A percentile compares a stretch with the other conserved stretches of the same genome.
phyloP scores from a whole-genome alignment of 2,888 invertebrate species.

The Nephrotoma appendiculata region DNA sequence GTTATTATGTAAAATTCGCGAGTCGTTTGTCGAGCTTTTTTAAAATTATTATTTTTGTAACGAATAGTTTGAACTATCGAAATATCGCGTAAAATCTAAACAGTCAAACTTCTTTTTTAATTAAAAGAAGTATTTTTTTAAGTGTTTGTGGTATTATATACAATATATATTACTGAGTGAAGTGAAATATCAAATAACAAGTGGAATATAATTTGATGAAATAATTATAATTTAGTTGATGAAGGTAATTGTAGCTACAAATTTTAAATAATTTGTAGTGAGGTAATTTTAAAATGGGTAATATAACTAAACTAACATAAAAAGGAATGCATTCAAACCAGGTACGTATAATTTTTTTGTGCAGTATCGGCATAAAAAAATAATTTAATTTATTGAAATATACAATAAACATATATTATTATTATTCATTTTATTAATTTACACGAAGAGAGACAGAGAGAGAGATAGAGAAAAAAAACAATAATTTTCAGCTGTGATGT shows the following conservation, averaged over 20 bases:
- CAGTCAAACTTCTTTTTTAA: neutral
- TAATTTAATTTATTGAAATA: neutral
- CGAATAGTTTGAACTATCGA: neutral
- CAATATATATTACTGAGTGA: neutral
- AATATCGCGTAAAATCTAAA: neutral
- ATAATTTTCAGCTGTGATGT: neutral
- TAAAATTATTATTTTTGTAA: neutral
- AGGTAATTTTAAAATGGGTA: conserved; percentile 18
- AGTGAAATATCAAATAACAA: neutral
- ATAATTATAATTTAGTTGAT: neutral
- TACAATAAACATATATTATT: conserved; percentile 4
- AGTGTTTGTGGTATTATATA: neutral
- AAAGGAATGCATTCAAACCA: conserved; percentile 1
- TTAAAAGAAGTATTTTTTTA: neutral
- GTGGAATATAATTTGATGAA: neutral
- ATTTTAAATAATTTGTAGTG: conserved; percentile 20
- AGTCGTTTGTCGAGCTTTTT: neutral
- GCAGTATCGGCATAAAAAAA: conserved; percentile 36
- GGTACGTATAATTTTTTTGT: conserved; percentile 38
- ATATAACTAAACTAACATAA: neutral
- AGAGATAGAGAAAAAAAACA: neutral
- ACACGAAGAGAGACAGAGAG: neutral
- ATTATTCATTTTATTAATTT: neutral
- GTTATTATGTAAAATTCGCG: neutral
- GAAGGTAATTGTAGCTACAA: conserved; percentile 20